phyloP scores from a whole-genome alignment of 2,113 vertebrate genomes.

The Taxidea taxus region DNA sequence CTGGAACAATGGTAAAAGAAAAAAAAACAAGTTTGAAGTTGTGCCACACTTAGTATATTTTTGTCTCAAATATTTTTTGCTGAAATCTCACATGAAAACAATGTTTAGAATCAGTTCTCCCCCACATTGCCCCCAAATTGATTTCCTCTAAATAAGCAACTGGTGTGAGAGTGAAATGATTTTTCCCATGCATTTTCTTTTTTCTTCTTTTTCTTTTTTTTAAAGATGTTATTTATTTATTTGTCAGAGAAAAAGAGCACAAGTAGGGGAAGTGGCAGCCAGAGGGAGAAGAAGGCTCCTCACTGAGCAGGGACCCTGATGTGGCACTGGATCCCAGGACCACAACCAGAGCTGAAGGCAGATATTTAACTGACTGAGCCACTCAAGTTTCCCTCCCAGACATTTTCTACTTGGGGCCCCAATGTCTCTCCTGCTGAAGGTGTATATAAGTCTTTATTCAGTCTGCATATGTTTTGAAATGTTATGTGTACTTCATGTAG shows the following conservation, averaged over 20 bases:
- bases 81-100: background rate
- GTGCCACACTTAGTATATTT: background rate
- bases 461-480: background rate
- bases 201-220: too few species aligned
- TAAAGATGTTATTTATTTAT: too few species aligned
- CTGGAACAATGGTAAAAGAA: background rate
- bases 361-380: too few species aligned
- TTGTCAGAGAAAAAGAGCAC: too few species aligned
- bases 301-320: too few species aligned
- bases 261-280: too few species aligned
- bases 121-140: background rate
- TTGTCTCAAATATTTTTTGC: background rate
- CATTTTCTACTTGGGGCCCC: background rate
- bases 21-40: background rate
- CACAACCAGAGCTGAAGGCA: too few species aligned
- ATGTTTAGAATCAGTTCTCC: background rate
- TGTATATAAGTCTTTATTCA: background rate
- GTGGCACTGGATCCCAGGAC: too few species aligned
- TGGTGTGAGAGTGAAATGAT: background rate
- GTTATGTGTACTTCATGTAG: background rate
- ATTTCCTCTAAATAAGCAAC: background rate
- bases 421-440: background rate
- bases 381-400: too few species aligned
- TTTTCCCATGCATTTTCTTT: background rate
- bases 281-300: too few species aligned